Conservation (phyloP, 2,113 vertebrate genomes). For the Petaurus breviceps region DNA sequence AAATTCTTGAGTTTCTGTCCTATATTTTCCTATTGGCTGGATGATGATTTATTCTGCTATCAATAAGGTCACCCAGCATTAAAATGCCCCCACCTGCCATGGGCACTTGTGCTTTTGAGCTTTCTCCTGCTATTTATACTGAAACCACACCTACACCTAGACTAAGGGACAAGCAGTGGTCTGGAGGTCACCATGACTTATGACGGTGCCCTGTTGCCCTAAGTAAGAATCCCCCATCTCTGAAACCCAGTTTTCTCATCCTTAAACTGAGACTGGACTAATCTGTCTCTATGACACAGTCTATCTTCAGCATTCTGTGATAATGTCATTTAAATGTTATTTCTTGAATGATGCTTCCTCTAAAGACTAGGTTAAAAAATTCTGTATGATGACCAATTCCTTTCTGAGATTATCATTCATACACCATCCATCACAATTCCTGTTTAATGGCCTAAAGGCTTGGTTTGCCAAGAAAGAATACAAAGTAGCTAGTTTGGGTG, state of each 20-base stretch:
- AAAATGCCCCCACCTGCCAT: conserved; percentile 5
- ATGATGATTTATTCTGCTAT: not conserved
- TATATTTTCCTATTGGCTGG: not conserved
- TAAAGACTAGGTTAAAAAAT: conserved; percentile 19
- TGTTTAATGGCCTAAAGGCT: conserved; percentile 23
- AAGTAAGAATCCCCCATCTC: not conserved
- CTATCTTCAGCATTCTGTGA: not conserved
- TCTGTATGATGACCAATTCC: not conserved
- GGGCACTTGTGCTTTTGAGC: not conserved
- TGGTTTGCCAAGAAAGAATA: not conserved
- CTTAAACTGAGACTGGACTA: not conserved
- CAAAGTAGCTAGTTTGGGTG: not conserved
- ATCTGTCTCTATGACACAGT: too few relatives aligned
- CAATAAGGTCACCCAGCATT: not conserved
- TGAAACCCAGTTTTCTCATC: not conserved
- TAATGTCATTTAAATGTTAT: not conserved
- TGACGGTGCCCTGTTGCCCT: not conserved
- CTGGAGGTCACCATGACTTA: not conserved
- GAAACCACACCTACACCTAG: conserved; percentile 6
- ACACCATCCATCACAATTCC: not conserved
- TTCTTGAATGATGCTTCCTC: not conserved
- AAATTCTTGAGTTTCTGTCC: not conserved
- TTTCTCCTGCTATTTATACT: not conserved
- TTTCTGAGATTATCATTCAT: conserved; percentile 27
- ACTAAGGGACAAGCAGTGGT: not conserved